A percentile compares a stretch with the other conserved stretches of the same genome.
Conservation (phyloP, 2,888 invertebrate species). For the Stratiomys singularior region DNA sequence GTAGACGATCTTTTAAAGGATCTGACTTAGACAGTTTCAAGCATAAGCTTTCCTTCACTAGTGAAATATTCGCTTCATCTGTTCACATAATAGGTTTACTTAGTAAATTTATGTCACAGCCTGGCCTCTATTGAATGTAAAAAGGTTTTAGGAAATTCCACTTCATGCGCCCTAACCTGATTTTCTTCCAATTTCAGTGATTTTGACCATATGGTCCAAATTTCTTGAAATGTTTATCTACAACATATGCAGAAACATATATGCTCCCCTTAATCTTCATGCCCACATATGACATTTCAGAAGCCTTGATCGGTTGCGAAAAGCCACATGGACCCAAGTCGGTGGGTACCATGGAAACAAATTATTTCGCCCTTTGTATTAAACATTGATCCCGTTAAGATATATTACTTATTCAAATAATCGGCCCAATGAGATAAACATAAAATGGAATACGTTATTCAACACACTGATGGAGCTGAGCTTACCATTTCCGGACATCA, state of each 20-base stretch:
- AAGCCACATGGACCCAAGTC: not conserved
- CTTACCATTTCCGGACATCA: slow-evolving; percentile 37
- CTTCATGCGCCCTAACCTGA: too few relatives aligned
- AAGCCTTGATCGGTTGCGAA: not conserved
- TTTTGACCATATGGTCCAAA: not conserved
- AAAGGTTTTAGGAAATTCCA: too few relatives aligned
- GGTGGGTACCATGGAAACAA: not conserved
- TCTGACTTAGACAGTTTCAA: too few relatives aligned
- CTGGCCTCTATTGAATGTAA: too few relatives aligned
- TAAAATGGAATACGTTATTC: not conserved
- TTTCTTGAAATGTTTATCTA: not conserved
- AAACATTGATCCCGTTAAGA: not conserved
- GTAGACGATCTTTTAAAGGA: too few relatives aligned
- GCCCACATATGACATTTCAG: not conserved
- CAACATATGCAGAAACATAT: not conserved
- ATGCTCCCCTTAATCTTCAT: not conserved
- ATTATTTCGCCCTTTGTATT: not conserved
- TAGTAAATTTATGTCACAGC: too few relatives aligned
- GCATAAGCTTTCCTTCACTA: too few relatives aligned
- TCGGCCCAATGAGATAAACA: not conserved
- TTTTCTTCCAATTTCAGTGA: not conserved
- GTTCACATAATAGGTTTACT: too few relatives aligned
- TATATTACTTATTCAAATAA: not conserved
- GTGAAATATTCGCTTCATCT: too few relatives aligned
- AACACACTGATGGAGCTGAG: not conserved